Percentiles rank a stretch among this genome's conserved stretches.
Evolutionary conservation across 2,113 vertebrate species (phyloP).

Genomic region (Gadus chalcogrammus): DNA sequence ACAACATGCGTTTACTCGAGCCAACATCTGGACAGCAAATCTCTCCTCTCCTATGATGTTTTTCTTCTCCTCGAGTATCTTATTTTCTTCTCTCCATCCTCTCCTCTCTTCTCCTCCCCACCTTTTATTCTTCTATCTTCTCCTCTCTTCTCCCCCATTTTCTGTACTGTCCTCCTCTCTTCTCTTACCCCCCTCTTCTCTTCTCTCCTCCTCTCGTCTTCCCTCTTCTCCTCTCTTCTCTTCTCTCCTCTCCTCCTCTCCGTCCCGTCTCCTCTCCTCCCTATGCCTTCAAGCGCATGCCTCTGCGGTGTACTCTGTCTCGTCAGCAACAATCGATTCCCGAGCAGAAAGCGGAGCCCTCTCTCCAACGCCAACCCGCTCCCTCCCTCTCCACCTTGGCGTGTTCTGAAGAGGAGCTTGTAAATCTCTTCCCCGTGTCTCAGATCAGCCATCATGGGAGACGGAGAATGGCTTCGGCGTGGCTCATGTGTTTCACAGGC

Average conservation of each 20-base stretch:
- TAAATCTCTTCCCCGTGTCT: neutral
- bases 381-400: too few relatives aligned
- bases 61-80: neutral
- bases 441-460: too few relatives aligned
- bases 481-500: neutral
- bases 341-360: neutral
- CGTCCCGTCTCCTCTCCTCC: neutral
- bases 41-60: neutral
- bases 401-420: neutral
- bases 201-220: constrained; percentile 13
- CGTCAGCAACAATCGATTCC: neutral
- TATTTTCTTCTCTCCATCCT: neutral
- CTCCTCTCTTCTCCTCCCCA: constrained; percentile 4
- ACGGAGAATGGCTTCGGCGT: neutral
- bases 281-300: neutral
- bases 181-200: constrained; percentile 4
- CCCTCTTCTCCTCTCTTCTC: constrained; percentile 8
- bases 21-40: constrained; percentile 57
- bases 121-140: too few relatives aligned
- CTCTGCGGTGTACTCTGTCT: neutral
- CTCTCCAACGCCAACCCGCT: too few relatives aligned
- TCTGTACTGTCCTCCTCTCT: neutral
- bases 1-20: constrained; percentile 28
- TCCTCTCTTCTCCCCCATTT: neutral
- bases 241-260: constrained; percentile 11